A percentile compares a stretch with the other conserved stretches of the same genome.
Conservation (phyloP, 2,888 invertebrate species). For the Biston betularia region DNA sequence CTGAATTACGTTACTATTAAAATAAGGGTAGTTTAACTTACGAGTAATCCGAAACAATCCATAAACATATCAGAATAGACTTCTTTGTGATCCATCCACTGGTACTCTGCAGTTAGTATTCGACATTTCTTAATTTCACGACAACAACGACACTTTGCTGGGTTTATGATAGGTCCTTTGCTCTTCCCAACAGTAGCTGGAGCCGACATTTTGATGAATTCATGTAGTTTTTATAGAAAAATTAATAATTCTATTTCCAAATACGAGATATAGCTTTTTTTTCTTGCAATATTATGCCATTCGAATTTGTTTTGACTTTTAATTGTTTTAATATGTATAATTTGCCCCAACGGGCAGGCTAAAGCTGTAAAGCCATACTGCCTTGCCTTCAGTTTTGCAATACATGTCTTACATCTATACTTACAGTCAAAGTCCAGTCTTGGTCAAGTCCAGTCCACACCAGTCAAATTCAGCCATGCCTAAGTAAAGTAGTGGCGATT, state of each 20-base stretch:
- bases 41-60: constrained; percentile 78
- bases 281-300: no score
- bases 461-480: no score
- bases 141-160: constrained; percentile 76
- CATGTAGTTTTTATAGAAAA: constrained; percentile 1
- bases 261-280: neutral
- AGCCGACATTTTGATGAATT: constrained; percentile 52
- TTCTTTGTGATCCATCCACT: constrained; percentile 73
- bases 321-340: no score
- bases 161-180: constrained; percentile 73
- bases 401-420: no score
- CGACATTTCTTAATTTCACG: constrained; percentile 79
- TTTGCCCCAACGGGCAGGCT: no score
- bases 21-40: constrained; percentile 54
- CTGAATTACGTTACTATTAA: neutral
- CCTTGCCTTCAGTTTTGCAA: no score
- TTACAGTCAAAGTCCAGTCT: no score
- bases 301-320: no score
- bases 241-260: neutral
- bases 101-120: constrained; percentile 70
- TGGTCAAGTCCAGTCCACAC: no score
- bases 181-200: constrained; percentile 45
- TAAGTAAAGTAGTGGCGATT: no score
- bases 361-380: no score
- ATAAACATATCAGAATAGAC: constrained; percentile 78